Evolutionary conservation across 2,888 invertebrate species (phyloP), one percentile per base, ranked within the genome.

Genomic region (Stegana nigrithorax): DNA sequence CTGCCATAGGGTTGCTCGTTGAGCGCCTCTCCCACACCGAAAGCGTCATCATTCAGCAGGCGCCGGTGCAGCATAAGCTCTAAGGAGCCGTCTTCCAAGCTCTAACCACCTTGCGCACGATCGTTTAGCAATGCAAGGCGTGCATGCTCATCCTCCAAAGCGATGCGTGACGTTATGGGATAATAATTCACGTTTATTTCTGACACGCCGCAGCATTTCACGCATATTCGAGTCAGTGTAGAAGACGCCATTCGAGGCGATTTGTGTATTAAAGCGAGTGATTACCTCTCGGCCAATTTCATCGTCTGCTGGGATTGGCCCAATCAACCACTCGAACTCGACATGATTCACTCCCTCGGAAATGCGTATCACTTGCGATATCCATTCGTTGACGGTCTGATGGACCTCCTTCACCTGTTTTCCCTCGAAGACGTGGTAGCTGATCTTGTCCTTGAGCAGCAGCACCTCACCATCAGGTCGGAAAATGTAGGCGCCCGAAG

Each of bases 161-260:
- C 87, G 44, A 97, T 95, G 73, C 92, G 90, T 7, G 93, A 92
- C 0, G 93, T 95, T 0, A 98, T 89, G 0, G 98, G 98, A 82
- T 97, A 98, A 82, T 98, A 98, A 84, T 99, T 93, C 92, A 10
- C 96, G 87, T 64, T 88, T 87, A 76, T 93, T 87, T 26, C 90
- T 81, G 12, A 73, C 66, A 7, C 97, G 87, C 74, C 90, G 89
- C 26, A 97, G 79, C 83, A 93, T 89, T 83, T 97, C 94, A 17
- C 98, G 87, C 0, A 97, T 98, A 82, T 98, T 99, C 0, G 96
- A 92, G 82, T 98, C 98, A 0, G 98, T 98, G 81, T 91, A 96
- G 82, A 98, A 98, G 0, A 87, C 87, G 0, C 89, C 89, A 1
- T 89, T 86, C 0, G 91, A 91, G 0, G 88, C 75, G 0, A 95